phyloP scores from a whole-genome alignment of 2,113 vertebrate genomes.

The Gymnogyps californianus region DNA sequence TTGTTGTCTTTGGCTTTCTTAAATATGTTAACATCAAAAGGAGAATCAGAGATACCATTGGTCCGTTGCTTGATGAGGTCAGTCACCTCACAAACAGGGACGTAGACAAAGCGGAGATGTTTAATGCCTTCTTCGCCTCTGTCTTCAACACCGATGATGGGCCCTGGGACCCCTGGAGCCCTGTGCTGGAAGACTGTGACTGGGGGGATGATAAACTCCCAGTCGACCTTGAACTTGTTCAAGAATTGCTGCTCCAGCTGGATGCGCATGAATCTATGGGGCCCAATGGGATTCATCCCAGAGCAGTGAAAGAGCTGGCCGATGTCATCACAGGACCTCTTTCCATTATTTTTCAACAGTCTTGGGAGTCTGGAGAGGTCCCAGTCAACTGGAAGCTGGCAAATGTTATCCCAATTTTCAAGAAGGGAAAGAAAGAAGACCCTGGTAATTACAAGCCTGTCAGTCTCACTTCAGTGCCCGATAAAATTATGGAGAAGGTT shows the following conservation, averaged over 20 bases:
- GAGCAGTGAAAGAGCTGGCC: not conserved
- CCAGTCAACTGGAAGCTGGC: not conserved
- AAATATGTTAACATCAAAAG: not conserved
- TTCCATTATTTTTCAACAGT: not conserved
- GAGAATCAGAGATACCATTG: not conserved
- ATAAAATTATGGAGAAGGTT: not conserved
- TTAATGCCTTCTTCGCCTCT: no score
- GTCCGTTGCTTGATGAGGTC: not conserved
- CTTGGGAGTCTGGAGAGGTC: not conserved
- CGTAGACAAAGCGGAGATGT: no score
- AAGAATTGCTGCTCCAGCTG: not conserved
- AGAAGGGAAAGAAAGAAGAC: not conserved
- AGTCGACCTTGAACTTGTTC: not conserved
- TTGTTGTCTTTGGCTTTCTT: not conserved
- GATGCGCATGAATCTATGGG: not conserved
- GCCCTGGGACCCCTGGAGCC: no score
- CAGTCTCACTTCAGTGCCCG: not conserved
- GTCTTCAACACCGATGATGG: no score
- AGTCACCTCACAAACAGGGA: no score
- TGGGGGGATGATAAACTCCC: not conserved
- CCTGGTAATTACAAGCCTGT: not conserved
- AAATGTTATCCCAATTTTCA: not conserved
- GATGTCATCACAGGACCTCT: accelerated
- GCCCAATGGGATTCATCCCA: not conserved
- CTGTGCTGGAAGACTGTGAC: no score